Percentiles rank a stretch among this genome's conserved stretches.
phyloP scores from a whole-genome alignment of 2,113 vertebrate genomes.

The Pituophis catenifer region DNA sequence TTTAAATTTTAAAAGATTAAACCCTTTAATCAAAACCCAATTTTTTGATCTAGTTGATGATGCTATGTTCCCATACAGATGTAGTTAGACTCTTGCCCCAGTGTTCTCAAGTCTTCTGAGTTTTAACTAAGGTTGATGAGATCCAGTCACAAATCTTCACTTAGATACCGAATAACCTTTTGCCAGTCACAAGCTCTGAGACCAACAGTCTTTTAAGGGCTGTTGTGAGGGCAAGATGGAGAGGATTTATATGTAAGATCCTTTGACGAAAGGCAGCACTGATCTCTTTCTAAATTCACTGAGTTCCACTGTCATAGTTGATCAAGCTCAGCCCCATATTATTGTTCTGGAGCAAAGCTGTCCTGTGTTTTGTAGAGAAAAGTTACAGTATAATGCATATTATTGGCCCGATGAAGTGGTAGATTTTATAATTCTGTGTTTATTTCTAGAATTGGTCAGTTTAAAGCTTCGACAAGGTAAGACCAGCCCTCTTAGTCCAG shows the following conservation, averaged over 20 bases:
- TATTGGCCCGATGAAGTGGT: not conserved
- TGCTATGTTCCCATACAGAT: not conserved
- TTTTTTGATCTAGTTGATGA: not conserved
- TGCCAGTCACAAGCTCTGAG: not conserved
- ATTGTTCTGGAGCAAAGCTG: not conserved
- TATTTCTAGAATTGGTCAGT: not conserved
- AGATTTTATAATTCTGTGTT: not conserved
- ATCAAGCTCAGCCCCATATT: not conserved
- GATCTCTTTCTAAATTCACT: not conserved
- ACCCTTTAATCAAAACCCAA: not conserved
- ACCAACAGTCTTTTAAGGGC: not conserved
- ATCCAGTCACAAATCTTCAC: not conserved
- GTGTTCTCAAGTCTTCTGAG: not conserved
- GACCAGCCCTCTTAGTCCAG: not conserved
- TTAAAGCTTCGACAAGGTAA: not conserved
- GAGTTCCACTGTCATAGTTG: not conserved
- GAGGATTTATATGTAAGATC: not conserved
- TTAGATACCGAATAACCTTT: not conserved
- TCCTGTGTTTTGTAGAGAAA: not conserved
- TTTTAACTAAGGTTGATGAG: not conserved
- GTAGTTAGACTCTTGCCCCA: not conserved
- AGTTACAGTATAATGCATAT: not conserved
- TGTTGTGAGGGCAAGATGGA: not conserved
- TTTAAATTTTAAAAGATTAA: no score
- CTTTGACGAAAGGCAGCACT: not conserved